Conservation (phyloP, 1,140 invertebrate genomes). For the Dreissena polymorpha region DNA sequence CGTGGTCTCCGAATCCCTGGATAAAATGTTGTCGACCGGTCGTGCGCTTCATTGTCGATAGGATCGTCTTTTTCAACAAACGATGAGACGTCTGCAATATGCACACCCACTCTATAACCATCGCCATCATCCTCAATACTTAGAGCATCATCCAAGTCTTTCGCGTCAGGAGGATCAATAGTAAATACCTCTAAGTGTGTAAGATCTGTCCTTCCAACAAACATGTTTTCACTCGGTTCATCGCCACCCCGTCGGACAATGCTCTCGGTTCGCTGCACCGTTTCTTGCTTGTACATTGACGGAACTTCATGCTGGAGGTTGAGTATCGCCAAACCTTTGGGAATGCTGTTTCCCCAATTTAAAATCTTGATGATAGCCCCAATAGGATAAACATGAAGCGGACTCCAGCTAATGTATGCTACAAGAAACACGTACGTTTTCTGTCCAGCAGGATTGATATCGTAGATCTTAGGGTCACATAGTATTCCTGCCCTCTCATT, state of each 20-base stretch:
- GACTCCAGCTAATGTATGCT: constrained; percentile 29
- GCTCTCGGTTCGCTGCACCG: constrained; percentile 7
- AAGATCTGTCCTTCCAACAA: constrained; percentile 84
- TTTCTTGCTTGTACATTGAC: constrained; percentile 20
- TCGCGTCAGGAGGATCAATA: constrained; percentile 98
- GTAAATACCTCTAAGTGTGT: constrained; percentile 84
- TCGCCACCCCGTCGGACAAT: constrained; percentile 12
- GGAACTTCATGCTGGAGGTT: constrained; percentile 48
- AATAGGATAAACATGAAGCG: constrained; percentile 36
- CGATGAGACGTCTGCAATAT: constrained; percentile 77
- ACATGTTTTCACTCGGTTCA: neutral
- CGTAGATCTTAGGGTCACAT: neutral
- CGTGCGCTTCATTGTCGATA: constrained; percentile 74
- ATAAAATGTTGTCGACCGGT: constrained; percentile 74
- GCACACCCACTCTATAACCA: constrained; percentile 67
- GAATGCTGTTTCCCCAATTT: neutral
- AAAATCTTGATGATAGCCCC: constrained; percentile 47
- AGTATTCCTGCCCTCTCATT: constrained; percentile 5
- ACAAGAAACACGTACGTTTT: constrained; percentile 37
- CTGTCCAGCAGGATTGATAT: constrained; percentile 19
- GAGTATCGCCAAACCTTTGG: constrained; percentile 32
- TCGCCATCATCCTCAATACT: constrained; percentile 81
- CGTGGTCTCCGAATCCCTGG: constrained; percentile 66
- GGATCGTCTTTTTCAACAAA: constrained; percentile 66
- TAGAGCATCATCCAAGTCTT: constrained; percentile 98